phyloP scores from a whole-genome alignment of 2,888 invertebrate genomes.

The Cyclophora punctaria region DNA sequence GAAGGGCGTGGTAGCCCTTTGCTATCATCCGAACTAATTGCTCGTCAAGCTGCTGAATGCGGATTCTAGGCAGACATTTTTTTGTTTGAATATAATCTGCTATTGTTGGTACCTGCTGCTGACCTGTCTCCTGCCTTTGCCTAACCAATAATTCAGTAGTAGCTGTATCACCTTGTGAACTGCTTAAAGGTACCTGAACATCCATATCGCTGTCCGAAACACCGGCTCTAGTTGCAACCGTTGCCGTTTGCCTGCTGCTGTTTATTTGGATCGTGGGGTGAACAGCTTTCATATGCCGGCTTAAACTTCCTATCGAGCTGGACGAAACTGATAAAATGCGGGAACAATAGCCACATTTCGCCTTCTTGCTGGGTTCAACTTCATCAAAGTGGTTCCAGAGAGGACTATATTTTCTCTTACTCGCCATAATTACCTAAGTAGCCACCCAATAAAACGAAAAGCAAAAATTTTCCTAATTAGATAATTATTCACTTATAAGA shows the following conservation, averaged over 20 bases:
- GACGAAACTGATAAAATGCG: constrained; percentile 7
- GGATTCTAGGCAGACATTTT: not conserved
- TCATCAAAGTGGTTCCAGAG: constrained; percentile 15
- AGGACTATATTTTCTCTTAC: constrained; percentile 8
- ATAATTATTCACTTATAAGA: too few species aligned
- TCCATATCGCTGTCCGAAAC: too few species aligned
- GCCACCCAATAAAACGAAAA: too few species aligned
- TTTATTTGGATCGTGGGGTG: constrained; percentile 8
- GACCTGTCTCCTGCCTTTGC: too few species aligned
- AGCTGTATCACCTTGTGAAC: too few species aligned
- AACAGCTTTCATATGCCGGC: constrained; percentile 10
- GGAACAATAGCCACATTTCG: constrained; percentile 14
- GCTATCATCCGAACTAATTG: constrained; percentile 17
- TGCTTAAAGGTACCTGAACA: too few species aligned
- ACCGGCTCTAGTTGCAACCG: too few species aligned
- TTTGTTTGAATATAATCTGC: not conserved
- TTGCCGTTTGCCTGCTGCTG: too few species aligned
- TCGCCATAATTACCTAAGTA: constrained; percentile 1
- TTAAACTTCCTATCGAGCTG: constrained; percentile 14
- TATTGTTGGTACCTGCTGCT: too few species aligned
- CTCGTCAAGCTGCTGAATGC: constrained; percentile 7
- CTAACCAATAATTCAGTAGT: too few species aligned
- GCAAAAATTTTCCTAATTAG: too few species aligned
- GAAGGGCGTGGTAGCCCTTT: constrained; percentile 15
- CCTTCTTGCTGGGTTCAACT: constrained; percentile 8